Percentiles rank a stretch among this genome's conserved stretches.
These are phyloP conservation scores for Serilophus lunatus DNA, from an alignment of 2,113 vertebrate genomes.

Conservation along the genomic window DNA sequence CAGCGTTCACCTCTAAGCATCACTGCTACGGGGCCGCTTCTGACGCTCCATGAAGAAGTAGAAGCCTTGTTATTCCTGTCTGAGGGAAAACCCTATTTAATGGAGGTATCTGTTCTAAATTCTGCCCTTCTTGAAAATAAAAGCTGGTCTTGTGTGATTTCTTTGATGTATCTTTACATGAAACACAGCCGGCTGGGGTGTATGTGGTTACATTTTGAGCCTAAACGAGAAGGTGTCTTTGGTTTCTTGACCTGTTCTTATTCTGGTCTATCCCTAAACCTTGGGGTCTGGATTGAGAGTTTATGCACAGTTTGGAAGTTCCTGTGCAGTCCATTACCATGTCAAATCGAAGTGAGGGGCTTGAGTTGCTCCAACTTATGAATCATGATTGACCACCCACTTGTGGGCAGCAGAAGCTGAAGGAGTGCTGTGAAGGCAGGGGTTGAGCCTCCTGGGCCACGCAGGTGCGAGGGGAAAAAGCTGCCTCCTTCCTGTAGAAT, in stretches of 20 bases:
- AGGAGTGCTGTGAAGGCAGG: neutral
- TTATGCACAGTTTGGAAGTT: neutral
- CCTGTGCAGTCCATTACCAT: neutral
- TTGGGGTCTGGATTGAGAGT: neutral
- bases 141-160: neutral
- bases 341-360: neutral
- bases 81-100: conserved; percentile 91
- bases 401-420: neutral
- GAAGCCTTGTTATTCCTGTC: conserved; percentile 88
- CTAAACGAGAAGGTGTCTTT: neutral
- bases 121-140: neutral
- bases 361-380: neutral
- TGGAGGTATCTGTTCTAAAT: conserved; percentile 80
- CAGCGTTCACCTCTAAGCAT: conserved; percentile 72
- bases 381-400: neutral
- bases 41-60: conserved; percentile 88
- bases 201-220: neutral
- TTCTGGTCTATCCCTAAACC: neutral
- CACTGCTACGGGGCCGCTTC: conserved; percentile 73
- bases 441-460: neutral
- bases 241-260: neutral
- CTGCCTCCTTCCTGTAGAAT: neutral
- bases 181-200: neutral
- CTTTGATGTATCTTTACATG: neutral
- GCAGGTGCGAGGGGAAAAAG: neutral